Evolutionary conservation across 2,888 invertebrate species (phyloP), one percentile per base, ranked within the genome.

Genomic region (Pocota personata): DNA sequence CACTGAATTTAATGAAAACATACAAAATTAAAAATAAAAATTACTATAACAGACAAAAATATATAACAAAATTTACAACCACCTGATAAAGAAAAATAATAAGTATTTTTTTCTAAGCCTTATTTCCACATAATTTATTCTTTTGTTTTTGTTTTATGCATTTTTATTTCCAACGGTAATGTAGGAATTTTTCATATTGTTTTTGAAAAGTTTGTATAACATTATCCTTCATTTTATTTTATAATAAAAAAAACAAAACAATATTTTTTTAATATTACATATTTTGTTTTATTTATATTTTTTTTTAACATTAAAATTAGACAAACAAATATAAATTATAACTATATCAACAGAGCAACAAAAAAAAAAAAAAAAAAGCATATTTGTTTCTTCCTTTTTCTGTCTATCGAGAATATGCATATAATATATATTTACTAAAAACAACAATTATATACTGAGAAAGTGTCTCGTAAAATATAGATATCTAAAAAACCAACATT

Each of bases 341-440:
- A 50, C 50, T 30, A 62, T 52, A 73, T 40, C 73, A 73, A 58
- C 62, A 27, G n/a, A 82, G 30, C 46, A 46, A 75, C 37, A 79
- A 55, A 16, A 6, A 58, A 16, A 64, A n/a, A 46, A 3, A 30
- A 30, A 27, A 27, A 1, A 16, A 40, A 30, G 14, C 30, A 79
- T 46, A 58, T 72, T 79, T 72, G 35, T 66, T 48, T 66, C 57
- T 66, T 79, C 79, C 57, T 79, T 77, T 82, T 76, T 82, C 55
- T 82, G 62, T 76, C 76, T 69, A 64, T 76, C 67, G 48, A 76
- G 64, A 67, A 69, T 48, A 77, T 77, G 66, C 58, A 78, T 73
- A 73, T 66, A 69, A 64, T 67, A 84, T 75, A 76, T 83, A 80
- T 79, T 88, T 87, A 88, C 48, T 73, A 82, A 88, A 86, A 82